Evolutionary conservation across 2,888 invertebrate genomes (phyloP).

Genomic region (Leptinotarsa tumamoca): DNA sequence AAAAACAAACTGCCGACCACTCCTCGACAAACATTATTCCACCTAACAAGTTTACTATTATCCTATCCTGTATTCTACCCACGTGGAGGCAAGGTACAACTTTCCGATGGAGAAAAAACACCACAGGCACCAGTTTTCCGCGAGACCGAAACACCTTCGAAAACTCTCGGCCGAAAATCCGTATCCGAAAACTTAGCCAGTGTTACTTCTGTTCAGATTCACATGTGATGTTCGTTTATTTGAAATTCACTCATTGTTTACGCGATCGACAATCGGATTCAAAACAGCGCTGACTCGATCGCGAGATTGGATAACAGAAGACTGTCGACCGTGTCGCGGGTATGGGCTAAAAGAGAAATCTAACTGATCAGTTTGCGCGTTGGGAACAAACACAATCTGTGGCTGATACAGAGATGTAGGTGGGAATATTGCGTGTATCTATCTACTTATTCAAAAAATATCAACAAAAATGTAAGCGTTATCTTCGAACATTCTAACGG

Average conservation of each 20-base stretch:
- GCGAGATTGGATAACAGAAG: conserved; percentile 24
- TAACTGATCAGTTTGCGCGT: conserved; percentile 23
- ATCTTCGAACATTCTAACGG: not conserved
- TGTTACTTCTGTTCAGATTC: not conserved
- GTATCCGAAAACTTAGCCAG: not conserved
- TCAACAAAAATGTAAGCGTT: conserved; percentile 10
- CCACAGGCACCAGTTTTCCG: conserved; percentile 5
- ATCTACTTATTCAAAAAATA: conserved; percentile 10
- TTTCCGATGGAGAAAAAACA: conserved; percentile 4
- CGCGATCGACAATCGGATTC: conserved; percentile 18
- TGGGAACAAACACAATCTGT: conserved; percentile 27
- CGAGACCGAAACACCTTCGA: not conserved
- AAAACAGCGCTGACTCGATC: conserved; percentile 4
- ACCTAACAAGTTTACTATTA: conserved; percentile 32
- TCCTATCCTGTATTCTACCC: conserved; percentile 27
- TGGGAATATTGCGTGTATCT: conserved; percentile 27
- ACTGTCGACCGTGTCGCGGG: conserved; percentile 24
- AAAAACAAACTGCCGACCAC: conserved; percentile 40
- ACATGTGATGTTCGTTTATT: conserved; percentile 8
- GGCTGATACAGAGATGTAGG: conserved; percentile 30
- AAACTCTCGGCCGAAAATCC: conserved; percentile 6
- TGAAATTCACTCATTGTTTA: conserved; percentile 21
- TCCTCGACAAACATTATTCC: conserved; percentile 34
- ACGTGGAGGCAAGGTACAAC: conserved; percentile 26
- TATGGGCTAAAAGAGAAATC: conserved; percentile 35